phyloP scores from a whole-genome alignment of 2,113 vertebrate species.

The Chloebia gouldiae region DNA sequence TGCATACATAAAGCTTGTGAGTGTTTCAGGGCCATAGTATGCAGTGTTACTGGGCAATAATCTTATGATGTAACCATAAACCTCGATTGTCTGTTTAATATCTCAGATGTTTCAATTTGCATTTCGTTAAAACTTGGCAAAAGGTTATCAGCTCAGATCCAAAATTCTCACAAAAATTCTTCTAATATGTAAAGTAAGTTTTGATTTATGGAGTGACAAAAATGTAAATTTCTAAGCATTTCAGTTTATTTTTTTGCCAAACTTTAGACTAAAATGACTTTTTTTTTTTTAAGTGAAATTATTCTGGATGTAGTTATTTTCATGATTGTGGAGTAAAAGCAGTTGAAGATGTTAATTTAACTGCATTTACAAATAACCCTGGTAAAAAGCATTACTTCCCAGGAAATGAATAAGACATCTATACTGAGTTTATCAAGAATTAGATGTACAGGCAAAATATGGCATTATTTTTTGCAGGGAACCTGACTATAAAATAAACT shows the following conservation, averaged over 20 bases:
- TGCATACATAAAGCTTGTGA: not conserved
- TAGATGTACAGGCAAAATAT: not conserved
- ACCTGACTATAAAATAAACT: not conserved
- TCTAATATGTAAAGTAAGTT: constrained; percentile 85
- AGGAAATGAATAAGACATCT: not conserved
- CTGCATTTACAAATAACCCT: constrained; percentile 41
- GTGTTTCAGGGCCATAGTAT: constrained; percentile 42
- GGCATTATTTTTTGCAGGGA: not conserved
- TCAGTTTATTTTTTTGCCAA: constrained; percentile 80
- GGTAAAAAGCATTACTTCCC: not conserved
- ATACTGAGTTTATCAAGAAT: not conserved
- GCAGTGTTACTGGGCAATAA: constrained; percentile 66
- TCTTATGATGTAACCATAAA: constrained; percentile 75
- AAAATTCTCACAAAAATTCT: constrained; percentile 76
- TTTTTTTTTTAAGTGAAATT: constrained; percentile 54
- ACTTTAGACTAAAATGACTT: constrained; percentile 73
- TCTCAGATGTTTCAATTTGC: constrained; percentile 86
- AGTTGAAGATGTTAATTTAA: constrained; percentile 46
- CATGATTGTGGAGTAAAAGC: constrained; percentile 23
- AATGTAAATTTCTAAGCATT: constrained; percentile 81
- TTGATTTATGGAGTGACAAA: constrained; percentile 87
- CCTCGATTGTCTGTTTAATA: constrained; percentile 77
- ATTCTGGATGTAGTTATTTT: constrained; percentile 58
- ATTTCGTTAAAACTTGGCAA: constrained; percentile 83
- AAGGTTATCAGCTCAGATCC: constrained; percentile 80